These are phyloP conservation scores for Microplitis manilae DNA, from an alignment of 2,888 invertebrate species.

Conservation along the genomic window DNA sequence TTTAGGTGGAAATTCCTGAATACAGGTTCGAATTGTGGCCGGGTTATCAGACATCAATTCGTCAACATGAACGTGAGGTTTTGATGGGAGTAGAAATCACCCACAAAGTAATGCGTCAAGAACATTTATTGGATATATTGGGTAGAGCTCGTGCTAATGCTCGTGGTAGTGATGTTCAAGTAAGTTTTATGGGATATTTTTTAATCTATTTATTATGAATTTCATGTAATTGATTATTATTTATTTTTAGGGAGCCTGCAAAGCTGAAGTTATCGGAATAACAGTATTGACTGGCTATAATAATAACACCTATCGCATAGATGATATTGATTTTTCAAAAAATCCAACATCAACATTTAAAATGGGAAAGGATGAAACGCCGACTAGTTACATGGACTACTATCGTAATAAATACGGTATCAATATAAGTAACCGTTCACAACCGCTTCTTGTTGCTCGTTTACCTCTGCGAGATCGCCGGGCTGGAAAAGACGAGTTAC, in stretches of 20 bases:
- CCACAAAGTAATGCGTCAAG: conserved; percentile 87
- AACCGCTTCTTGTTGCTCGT: conserved; percentile 86
- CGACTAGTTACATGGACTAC: conserved; percentile 77
- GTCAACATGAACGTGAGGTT: conserved; percentile 84
- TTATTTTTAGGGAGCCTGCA: conserved; percentile 38
- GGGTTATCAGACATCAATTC: conserved; percentile 87
- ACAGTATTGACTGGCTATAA: conserved; percentile 86
- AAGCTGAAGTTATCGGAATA: conserved; percentile 70
- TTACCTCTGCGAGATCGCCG: conserved; percentile 81
- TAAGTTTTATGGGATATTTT: conserved; percentile 43
- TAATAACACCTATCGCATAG: conserved; percentile 81
- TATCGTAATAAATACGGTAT: conserved; percentile 81
- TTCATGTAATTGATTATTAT: conserved; percentile 26
- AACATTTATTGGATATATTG: conserved; percentile 81
- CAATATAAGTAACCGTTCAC: conserved; percentile 76
- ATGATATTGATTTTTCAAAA: conserved; percentile 80
- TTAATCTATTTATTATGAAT: conserved; percentile 41
- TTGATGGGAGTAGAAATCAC: conserved; percentile 86
- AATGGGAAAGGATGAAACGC: conserved; percentile 69
- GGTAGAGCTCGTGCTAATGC: conserved; percentile 71
- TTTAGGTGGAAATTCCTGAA: conserved; percentile 76
- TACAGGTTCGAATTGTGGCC: conserved; percentile 85
- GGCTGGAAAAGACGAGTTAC: conserved; percentile 77
- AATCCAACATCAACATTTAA: conserved; percentile 57
- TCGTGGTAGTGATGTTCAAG: conserved; percentile 73